phyloP scores from a whole-genome alignment of 2,888 invertebrate species.

The Drosophila peninsularis region DNA sequence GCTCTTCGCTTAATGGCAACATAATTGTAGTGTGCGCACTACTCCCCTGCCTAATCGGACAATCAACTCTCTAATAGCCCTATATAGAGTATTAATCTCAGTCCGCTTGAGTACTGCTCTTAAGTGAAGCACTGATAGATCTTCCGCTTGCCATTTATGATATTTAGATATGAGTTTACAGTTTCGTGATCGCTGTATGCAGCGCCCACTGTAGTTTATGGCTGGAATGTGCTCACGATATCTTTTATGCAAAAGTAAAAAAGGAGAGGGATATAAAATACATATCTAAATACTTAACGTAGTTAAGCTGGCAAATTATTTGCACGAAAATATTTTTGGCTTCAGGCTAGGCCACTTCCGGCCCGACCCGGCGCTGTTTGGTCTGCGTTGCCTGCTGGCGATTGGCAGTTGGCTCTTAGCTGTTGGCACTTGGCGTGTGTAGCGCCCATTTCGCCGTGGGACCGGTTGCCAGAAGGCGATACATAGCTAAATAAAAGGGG shows the following conservation, averaged over 20 bases:
- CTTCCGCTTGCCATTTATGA: not conserved
- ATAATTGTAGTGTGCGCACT: slow-evolving; percentile 62
- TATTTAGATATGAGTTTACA: not conserved
- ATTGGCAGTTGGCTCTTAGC: slow-evolving; percentile 43
- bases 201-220: slow-evolving; percentile 6
- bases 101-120: not conserved
- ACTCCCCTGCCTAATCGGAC: slow-evolving; percentile 13
- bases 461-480: slow-evolving; percentile 19
- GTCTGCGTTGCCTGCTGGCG: slow-evolving; percentile 14
- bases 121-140: not conserved
- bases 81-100: not conserved
- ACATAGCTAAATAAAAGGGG: slow-evolving; percentile 21
- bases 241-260: slow-evolving; percentile 25
- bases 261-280: slow-evolving; percentile 36
- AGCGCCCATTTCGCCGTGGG: slow-evolving; percentile 63
- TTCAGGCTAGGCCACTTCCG: slow-evolving; percentile 62
- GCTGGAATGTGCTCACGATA: slow-evolving; percentile 11
- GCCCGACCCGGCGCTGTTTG: slow-evolving; percentile 19
- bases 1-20: slow-evolving; percentile 61
- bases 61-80: slow-evolving; percentile 6
- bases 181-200: not conserved
- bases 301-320: slow-evolving; percentile 76
- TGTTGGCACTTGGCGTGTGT: slow-evolving; percentile 72
- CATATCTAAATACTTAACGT: slow-evolving; percentile 66
- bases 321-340: slow-evolving; percentile 76